These are phyloP conservation scores for Meteorus cinctellus DNA, from an alignment of 2,888 invertebrate species.

Conservation along the genomic window DNA sequence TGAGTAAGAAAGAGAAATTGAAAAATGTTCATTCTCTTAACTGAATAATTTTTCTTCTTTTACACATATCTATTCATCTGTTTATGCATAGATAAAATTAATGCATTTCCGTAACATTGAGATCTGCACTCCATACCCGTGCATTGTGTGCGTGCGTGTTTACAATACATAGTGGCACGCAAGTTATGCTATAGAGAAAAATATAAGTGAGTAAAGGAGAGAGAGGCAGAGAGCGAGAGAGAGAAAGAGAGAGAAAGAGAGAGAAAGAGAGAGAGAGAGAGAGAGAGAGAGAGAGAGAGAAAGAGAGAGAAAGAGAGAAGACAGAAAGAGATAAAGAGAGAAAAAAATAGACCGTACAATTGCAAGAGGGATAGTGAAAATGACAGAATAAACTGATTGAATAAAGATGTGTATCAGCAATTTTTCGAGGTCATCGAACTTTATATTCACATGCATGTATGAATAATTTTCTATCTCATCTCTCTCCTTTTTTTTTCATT, in stretches of 20 bases:
- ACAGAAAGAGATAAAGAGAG: not conserved
- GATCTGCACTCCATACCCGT: slow-evolving; percentile 40
- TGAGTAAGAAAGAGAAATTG: not conserved
- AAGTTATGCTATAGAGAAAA: slow-evolving; percentile 4
- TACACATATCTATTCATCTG: not conserved
- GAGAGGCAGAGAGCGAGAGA: too few relatives aligned
- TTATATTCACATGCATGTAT: slow-evolving; percentile 2
- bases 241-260: not conserved
- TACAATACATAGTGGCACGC: slow-evolving; percentile 7
- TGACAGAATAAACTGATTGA: not conserved
- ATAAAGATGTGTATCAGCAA: not conserved
- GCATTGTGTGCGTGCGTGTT: slow-evolving; percentile 34
- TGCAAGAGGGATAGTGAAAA: not conserved
- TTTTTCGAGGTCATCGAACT: not conserved
- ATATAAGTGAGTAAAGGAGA: not conserved
- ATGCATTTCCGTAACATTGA: slow-evolving; percentile 45
- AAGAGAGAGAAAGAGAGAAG: not conserved
- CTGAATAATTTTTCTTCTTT: not conserved
- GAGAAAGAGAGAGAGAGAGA: not conserved
- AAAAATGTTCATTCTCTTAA: not conserved
- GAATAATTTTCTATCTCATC: not conserved
- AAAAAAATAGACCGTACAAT: not conserved
- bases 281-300: not conserved
- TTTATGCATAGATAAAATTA: slow-evolving; percentile 22
- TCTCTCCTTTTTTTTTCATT: not conserved